These are phyloP conservation scores for Eleginops maclovinus DNA, from an alignment of 2,113 vertebrate species.

Conservation along the genomic window DNA sequence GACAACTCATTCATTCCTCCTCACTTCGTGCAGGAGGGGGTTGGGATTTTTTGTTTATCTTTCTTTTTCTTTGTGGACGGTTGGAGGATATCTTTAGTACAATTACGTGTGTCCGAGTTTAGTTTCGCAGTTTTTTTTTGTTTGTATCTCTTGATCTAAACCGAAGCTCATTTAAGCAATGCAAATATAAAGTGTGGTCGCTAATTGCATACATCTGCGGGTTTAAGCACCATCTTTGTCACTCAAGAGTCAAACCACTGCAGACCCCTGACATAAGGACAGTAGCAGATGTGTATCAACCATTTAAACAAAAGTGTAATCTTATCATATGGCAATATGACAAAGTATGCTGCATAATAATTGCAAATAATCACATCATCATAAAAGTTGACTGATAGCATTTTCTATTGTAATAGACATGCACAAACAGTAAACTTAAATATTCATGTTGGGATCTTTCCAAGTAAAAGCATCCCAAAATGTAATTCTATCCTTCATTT, in stretches of 20 bases:
- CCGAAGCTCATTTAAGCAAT: neutral
- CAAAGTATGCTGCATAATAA: neutral
- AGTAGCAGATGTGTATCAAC: conserved; percentile 27
- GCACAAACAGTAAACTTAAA: too few relatives aligned
- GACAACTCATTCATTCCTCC: conserved; percentile 69
- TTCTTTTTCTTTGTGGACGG: conserved; percentile 21
- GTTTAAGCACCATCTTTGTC: conserved; percentile 30
- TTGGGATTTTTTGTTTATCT: conserved; percentile 22
- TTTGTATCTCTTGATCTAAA: neutral
- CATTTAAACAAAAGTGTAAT: neutral
- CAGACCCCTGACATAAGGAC: neutral
- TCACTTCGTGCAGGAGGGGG: conserved; percentile 26
- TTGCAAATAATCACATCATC: accelerated
- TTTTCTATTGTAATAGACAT: too few relatives aligned
- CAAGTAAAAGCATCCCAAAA: neutral
- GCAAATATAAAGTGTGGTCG: conserved; percentile 3
- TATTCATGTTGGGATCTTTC: neutral
- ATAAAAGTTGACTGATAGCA: neutral
- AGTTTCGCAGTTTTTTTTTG: neutral
- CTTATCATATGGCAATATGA: neutral
- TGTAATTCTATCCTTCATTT: neutral
- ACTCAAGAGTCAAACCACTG: conserved; percentile 18
- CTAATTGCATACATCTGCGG: conserved; percentile 74
- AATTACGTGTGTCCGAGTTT: neutral
- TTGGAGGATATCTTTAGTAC: neutral